Percentiles rank a stretch among this genome's conserved stretches.
Conservation (phyloP, 2,888 invertebrate species). For the Ennomos erosarius region DNA sequence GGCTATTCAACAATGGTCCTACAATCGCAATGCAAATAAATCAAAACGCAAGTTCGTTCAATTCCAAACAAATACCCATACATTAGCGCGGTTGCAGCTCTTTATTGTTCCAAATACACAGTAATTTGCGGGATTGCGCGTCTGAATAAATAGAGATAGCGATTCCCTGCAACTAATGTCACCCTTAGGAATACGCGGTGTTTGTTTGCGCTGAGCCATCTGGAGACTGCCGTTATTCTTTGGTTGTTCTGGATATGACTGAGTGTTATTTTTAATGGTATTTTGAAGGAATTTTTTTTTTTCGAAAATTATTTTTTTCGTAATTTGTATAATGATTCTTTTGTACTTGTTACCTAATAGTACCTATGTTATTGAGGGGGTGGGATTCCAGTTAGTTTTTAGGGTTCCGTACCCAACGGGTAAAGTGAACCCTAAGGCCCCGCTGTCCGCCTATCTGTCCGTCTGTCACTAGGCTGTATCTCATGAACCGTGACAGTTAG, state of each 20-base stretch:
- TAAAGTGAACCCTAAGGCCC: too few relatives aligned
- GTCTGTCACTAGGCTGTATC: too few relatives aligned
- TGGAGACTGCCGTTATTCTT: background rate
- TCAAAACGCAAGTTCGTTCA: background rate
- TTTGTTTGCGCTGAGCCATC: constrained; percentile 2
- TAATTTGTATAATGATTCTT: too few relatives aligned
- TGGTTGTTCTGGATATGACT: background rate
- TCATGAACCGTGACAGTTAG: too few relatives aligned
- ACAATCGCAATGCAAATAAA: constrained; percentile 6
- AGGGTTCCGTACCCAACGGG: too few relatives aligned
- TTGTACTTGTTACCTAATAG: too few relatives aligned
- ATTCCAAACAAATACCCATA: constrained; percentile 1
- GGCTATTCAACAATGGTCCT: too few relatives aligned
- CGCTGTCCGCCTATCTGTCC: too few relatives aligned
- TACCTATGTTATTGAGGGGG: too few relatives aligned
- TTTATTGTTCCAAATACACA: constrained; percentile 23
- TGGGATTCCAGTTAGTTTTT: too few relatives aligned
- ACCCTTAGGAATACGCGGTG: constrained; percentile 14
- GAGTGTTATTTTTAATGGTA: constrained; percentile 2
- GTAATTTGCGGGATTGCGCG: constrained; percentile 23
- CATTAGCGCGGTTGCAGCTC: constrained; percentile 11
- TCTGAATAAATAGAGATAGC: constrained; percentile 24
- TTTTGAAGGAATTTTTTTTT: background rate
- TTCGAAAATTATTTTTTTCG: too few relatives aligned
- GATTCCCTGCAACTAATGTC: constrained; percentile 8